Evolutionary conservation across 1,140 invertebrate species (phyloP), one percentile per base, ranked within the genome.

Genomic region (Alviniconcha marisindica): DNA sequence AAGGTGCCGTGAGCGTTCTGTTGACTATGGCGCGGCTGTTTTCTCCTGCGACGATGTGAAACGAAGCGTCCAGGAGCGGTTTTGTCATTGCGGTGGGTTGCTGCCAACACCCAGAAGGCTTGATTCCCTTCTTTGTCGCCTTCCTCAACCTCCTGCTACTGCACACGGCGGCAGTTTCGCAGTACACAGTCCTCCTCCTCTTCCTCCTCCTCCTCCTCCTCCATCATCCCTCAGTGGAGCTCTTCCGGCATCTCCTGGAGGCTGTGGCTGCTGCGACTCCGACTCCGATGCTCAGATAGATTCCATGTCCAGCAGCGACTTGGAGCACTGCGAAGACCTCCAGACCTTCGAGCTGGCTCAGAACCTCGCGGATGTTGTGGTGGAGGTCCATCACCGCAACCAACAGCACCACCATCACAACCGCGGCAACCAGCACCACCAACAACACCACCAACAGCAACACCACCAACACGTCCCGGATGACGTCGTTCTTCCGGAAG

Each of bases 271-370:
- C 7, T 4, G 28, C 7, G 71, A 74, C 24, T 74, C 71, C 24
- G 71, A 74, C 71, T 74, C 71, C 10, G 71, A 74, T 48, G 71
- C 71, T 36, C 71, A 44, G 71, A 74, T 74, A 18, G 71, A 74
- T n/a, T 74, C 71, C 15, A 42, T 74, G 15, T 74, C 71, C 28
- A 44, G 38, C 71, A 74, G 71, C 28, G 71, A 74, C 42, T n/a
- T 74, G 4, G 71, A 74, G 0, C 71, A 44, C 24, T 74, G 71
- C 28, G 71, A 74, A 42, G 71, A 74, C 15, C 71, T 74, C 24
- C 18, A 74, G 10, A 33, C 38, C 18, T 74, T 74, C 28, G 71
- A 74, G 18, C 63, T 69, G 3, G 63, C 44, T 48, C 7, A 48
- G 5, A 18, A 48, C 18, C 18, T 18, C 18, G 44, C 5, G 18